Percentiles rank a stretch among this genome's conserved stretches.
These are phyloP conservation scores for Odocoileus virginianus DNA, from an alignment of 2,113 vertebrate genomes.

Conservation along the genomic window DNA sequence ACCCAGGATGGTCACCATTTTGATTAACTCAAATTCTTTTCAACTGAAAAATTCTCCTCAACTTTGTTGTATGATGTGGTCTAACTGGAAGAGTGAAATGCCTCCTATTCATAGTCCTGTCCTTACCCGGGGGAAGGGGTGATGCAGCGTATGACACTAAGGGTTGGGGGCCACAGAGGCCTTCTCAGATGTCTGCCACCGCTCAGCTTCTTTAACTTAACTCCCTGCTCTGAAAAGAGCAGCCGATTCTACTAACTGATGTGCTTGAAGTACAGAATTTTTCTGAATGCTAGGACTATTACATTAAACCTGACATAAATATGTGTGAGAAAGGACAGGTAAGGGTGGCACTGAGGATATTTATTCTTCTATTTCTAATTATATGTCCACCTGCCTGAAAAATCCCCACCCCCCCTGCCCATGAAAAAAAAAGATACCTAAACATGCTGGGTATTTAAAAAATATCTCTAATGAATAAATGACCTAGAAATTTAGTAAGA, in stretches of 20 bases:
- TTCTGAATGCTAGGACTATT: neutral
- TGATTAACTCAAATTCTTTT: neutral
- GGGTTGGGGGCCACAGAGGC: neutral
- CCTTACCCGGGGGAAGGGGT: neutral
- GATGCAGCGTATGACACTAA: no score
- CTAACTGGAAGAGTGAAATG: neutral
- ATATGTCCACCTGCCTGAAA: neutral
- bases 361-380: neutral
- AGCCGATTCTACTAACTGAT: neutral
- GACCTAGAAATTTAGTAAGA: neutral
- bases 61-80: neutral
- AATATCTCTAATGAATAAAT: neutral
- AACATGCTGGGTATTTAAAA: neutral
- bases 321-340: neutral
- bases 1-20: neutral
- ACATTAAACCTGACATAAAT: neutral
- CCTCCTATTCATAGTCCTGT: neutral
- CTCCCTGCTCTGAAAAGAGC: neutral
- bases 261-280: neutral
- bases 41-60: neutral
- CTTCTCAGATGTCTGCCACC: neutral
- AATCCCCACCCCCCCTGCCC: accelerated
- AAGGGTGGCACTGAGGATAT: neutral
- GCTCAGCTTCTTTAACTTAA: neutral
- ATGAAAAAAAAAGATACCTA: neutral